Conservation (phyloP, 2,797 vertebrate genomes). For the Tachyglossus aculeatus region DNA sequence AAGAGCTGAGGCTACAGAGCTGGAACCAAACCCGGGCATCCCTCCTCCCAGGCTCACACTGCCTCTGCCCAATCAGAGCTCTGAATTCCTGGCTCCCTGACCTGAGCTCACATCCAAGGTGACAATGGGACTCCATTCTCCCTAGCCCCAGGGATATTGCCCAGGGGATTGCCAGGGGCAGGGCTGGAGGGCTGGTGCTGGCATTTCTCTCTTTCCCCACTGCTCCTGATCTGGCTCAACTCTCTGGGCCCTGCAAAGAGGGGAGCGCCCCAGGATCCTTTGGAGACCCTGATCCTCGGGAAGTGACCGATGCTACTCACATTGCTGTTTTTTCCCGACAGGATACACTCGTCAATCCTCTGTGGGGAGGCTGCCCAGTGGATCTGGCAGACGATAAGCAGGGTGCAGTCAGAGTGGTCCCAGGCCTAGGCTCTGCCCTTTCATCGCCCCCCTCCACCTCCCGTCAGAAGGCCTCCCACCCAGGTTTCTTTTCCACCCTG, state of each 20-base stretch:
- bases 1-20: too few species aligned
- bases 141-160: too few species aligned
- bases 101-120: background rate
- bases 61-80: background rate
- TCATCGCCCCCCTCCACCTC: background rate
- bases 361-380: conserved; percentile 94
- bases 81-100: background rate
- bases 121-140: too few species aligned
- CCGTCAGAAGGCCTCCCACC: background rate
- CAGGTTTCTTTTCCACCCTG: too few species aligned
- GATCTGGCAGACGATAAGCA: conserved; percentile 79
- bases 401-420: background rate
- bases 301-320: conserved; percentile 77
- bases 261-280: rapidly evolving
- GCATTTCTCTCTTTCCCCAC: background rate
- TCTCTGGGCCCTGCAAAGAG: rapidly evolving
- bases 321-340: conserved; percentile 95
- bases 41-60: too few species aligned
- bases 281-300: rapidly evolving
- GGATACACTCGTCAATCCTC: conserved; percentile 93
- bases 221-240: too few species aligned
- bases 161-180: background rate
- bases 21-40: too few species aligned
- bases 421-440: too few species aligned
- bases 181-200: too few species aligned